Evolutionary conservation across 2,888 invertebrate species (phyloP), one percentile per base, ranked within the genome.

Genomic region (Clanis bilineata): DNA sequence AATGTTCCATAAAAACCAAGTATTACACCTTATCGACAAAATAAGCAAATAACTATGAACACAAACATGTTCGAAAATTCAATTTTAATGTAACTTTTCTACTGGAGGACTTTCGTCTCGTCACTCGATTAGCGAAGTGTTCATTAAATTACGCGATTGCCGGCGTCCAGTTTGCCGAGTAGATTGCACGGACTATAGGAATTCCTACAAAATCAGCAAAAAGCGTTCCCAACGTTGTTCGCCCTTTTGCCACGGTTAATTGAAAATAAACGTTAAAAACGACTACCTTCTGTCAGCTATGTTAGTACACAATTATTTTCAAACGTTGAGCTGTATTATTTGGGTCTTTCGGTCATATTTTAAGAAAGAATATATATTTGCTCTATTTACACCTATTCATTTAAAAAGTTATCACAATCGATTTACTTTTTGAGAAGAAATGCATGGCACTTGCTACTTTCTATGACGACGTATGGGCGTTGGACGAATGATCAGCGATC

Each of bases 61-160:
- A 32, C 15, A 32, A 3, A 32, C 15, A 18, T 51, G 12, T 28
- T 51, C 18, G 28, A 18, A n/a, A 38, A 38, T 38, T 36, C 36
- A 55, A 38, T 55, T 36, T 12, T 10, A 56, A 9, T 51, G 21
- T 47, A 58, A 39, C 51, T 85, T 83, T 83, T 80, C 76, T 73
- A 73, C 69, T 66, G 73, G 78, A 72, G 75, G 72, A 74, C 77
- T 78, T 81, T 78, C 56, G 55, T 57, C 44, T 76, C 80, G 82
- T 84, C 80, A 87, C 82, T 88, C 85, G 87, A 88, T 88, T 88
- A 86, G 79, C 77, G 79, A 84, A 85, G 85, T 87, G 87, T 88
- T 89, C 83, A 90, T 90, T 85, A 79, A 87, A 85, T 90, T 87
- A 90, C 83, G 62, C 78, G 87, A 88, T 88, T 89, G 87, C 86